phyloP scores from a whole-genome alignment of 2,113 vertebrate species.

The Mohoua ochrocephala region DNA sequence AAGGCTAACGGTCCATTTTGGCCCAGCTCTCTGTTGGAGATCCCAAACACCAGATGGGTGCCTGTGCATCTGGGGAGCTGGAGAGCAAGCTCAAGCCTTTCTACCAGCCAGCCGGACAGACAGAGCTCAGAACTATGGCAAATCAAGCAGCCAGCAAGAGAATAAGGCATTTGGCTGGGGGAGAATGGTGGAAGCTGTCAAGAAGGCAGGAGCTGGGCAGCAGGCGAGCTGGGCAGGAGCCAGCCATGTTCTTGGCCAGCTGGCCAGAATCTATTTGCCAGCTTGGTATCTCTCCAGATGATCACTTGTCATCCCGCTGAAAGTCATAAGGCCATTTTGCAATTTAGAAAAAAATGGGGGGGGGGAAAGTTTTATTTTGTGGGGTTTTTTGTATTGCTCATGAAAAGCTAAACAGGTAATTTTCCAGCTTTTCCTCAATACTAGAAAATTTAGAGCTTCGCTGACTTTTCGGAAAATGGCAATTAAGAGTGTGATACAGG shows the following conservation, averaged over 20 bases:
- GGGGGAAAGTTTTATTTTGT: not conserved
- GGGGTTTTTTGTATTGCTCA: not conserved
- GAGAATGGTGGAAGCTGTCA: not conserved
- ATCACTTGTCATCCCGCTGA: not conserved
- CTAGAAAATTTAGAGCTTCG: not conserved
- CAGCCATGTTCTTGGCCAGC: not conserved
- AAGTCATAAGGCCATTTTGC: not conserved
- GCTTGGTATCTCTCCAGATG: not conserved
- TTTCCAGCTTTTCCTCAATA: not conserved
- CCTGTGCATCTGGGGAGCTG: not conserved
- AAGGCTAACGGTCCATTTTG: not conserved
- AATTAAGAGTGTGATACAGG: not conserved
- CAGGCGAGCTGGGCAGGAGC: not conserved
- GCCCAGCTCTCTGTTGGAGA: not conserved
- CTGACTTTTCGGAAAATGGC: not conserved
- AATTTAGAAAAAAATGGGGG: not conserved
- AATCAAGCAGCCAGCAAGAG: not conserved
- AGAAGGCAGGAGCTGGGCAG: not conserved
- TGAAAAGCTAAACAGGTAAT: not conserved
- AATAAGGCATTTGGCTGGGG: not conserved
- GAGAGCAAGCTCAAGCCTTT: not conserved
- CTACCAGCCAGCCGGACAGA: rapidly evolving
- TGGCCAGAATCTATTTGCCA: not conserved
- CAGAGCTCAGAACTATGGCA: rapidly evolving
- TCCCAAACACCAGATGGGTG: not conserved